A percentile compares a stretch with the other conserved stretches of the same genome.
Conservation (phyloP, 2,888 invertebrate genomes). For the Bedellia somnulentella region DNA sequence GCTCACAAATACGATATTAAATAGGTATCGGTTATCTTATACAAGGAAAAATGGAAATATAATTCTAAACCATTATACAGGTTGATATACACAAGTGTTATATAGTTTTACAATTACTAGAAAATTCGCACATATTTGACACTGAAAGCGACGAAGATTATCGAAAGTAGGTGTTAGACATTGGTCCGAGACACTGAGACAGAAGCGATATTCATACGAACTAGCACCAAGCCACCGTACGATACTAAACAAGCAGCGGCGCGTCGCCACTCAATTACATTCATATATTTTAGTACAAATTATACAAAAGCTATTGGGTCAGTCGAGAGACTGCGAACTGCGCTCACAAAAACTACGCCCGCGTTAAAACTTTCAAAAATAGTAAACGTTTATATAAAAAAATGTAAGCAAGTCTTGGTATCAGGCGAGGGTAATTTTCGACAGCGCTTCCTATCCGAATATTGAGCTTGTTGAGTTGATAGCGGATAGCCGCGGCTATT, state of each 20-base stretch:
- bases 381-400: conserved; percentile 44
- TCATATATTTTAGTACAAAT: conserved; percentile 5
- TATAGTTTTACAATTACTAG: conserved; percentile 49
- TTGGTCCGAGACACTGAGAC: conserved; percentile 60
- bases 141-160: conserved; percentile 57
- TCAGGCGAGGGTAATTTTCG: conserved; percentile 21
- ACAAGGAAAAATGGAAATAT: conserved; percentile 44
- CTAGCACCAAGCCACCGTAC: conserved; percentile 59
- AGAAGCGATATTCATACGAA: conserved; percentile 47
- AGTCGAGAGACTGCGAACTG: conserved; percentile 10
- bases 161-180: conserved; percentile 43
- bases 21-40: conserved; percentile 40
- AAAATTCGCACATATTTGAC: conserved; percentile 60
- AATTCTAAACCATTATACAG: conserved; percentile 58
- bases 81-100: conserved; percentile 53
- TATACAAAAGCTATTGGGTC: conserved; percentile 34
- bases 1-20: conserved; percentile 26
- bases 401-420: conserved; percentile 21
- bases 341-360: conserved; percentile 32
- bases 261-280: conserved; percentile 13
- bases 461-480: too few relatives aligned
- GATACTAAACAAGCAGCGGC: conserved; percentile 27
- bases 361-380: conserved; percentile 31
- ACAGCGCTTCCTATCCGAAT: conserved; percentile 3
- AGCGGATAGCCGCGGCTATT: too few relatives aligned